Evolutionary conservation across 64 coral and sea anemone genomes (phyloP).

Genomic region (Porites lutea): DNA sequence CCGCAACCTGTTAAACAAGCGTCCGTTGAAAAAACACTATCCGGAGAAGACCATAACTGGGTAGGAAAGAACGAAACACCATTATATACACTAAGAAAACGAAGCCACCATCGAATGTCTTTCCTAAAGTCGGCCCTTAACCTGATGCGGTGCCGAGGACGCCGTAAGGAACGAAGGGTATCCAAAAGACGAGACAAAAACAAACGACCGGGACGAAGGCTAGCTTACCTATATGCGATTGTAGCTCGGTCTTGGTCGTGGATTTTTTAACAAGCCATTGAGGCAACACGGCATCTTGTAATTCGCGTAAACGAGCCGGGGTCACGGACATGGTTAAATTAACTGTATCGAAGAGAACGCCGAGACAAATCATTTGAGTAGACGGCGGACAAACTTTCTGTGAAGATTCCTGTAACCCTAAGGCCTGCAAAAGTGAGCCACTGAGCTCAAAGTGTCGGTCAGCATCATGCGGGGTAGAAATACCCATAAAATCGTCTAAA

Average conservation of each 20-base stretch:
- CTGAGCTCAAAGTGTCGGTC: not conserved
- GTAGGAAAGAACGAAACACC: not conserved
- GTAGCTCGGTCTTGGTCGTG: not conserved
- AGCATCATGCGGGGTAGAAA: not conserved
- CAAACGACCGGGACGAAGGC: not conserved
- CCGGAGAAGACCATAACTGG: not conserved
- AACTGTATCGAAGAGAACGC: not conserved
- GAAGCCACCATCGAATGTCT: not conserved
- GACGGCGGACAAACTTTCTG: not conserved
- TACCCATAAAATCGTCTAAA: slow-evolving; percentile 35
- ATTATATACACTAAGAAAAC: not conserved
- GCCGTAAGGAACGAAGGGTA: not conserved
- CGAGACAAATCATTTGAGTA: not conserved
- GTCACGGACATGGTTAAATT: not conserved
- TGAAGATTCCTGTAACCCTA: too few species aligned
- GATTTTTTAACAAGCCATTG: not conserved
- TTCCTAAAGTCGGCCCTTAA: not conserved
- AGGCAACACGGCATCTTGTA: not conserved
- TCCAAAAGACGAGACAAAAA: not conserved
- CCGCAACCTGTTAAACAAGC: slow-evolving; percentile 17
- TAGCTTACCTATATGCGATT: slow-evolving; percentile 2
- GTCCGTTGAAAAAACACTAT: not conserved
- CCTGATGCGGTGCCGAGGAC: slow-evolving; percentile 12
- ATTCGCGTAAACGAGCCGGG: not conserved
- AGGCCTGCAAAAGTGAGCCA: not conserved